Conservation (phyloP, 2,888 invertebrate genomes). For the Fragum whitleyi region DNA sequence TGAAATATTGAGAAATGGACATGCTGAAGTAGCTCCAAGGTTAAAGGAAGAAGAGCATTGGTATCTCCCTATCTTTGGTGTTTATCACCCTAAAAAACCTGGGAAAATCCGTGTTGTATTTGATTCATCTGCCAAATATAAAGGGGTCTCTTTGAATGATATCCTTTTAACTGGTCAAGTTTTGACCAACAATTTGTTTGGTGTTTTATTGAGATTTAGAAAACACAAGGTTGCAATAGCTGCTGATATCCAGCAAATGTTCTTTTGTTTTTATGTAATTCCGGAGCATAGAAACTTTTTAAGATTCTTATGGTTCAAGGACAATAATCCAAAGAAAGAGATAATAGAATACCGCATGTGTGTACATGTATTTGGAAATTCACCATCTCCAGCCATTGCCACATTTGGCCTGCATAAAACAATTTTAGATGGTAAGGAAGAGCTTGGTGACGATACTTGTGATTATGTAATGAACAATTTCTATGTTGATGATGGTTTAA, state of each 20-base stretch:
- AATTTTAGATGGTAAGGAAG: slow-evolving; percentile 19
- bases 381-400: slow-evolving; percentile 43
- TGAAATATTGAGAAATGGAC: slow-evolving; percentile 23
- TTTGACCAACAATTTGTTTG: slow-evolving; percentile 57
- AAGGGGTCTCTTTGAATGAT: slow-evolving; percentile 59
- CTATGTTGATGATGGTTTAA: slow-evolving; percentile 66
- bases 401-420: slow-evolving; percentile 53
- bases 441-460: slow-evolving; percentile 16
- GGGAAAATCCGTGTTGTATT: slow-evolving; percentile 57
- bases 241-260: slow-evolving; percentile 66
- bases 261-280: slow-evolving; percentile 60
- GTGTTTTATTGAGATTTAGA: slow-evolving; percentile 58
- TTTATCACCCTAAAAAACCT: slow-evolving; percentile 37
- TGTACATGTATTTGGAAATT: slow-evolving; percentile 27
- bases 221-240: slow-evolving; percentile 50
- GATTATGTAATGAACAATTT: slow-evolving; percentile 51
- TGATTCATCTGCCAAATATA: slow-evolving; percentile 57
- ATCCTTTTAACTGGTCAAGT: slow-evolving; percentile 61
- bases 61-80: too few relatives aligned
- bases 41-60: slow-evolving; percentile 35
- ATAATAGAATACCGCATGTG: slow-evolving; percentile 30
- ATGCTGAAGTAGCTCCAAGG: slow-evolving; percentile 29
- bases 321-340: slow-evolving; percentile 21
- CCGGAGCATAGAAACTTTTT: slow-evolving; percentile 55
- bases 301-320: too few relatives aligned